These are phyloP conservation scores for Leptoteleia sp. DNA, from an alignment of 1,140 invertebrate genomes.

Conservation along the genomic window DNA sequence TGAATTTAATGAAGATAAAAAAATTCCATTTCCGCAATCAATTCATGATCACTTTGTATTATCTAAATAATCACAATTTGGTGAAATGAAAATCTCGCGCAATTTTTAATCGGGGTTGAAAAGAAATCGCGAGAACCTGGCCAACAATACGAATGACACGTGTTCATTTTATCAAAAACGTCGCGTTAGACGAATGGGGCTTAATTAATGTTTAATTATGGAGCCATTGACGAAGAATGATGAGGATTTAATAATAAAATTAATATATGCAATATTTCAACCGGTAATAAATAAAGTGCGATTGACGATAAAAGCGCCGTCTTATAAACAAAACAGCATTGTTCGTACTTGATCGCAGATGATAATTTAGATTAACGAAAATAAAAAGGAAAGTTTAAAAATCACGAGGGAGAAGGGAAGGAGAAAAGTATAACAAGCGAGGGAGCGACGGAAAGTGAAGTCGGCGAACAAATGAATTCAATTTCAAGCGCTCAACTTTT, in stretches of 20 bases:
- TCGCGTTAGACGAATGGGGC: conserved; percentile 22
- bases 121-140: too few species aligned
- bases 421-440: too few species aligned
- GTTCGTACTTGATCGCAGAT: background rate
- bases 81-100: too few species aligned
- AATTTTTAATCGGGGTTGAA: too few species aligned
- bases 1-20: too few species aligned
- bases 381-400: conserved; percentile 2
- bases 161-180: conserved; percentile 7
- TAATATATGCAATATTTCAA: conserved; percentile 23
- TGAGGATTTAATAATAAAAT: conserved; percentile 30
- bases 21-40: too few species aligned
- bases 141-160: background rate
- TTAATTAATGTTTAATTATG: conserved; percentile 31
- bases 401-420: background rate
- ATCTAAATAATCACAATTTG: too few species aligned
- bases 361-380: conserved; percentile 4
- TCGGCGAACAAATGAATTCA: conserved; percentile 9
- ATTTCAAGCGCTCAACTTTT: conserved; percentile 35
- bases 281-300: conserved; percentile 24
- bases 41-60: too few species aligned
- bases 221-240: conserved; percentile 1
- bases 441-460: background rate
- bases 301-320: background rate
- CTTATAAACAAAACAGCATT: conserved; percentile 1